phyloP scores from a whole-genome alignment of 2,888 invertebrate genomes.

The Rhagonycha fulva region DNA sequence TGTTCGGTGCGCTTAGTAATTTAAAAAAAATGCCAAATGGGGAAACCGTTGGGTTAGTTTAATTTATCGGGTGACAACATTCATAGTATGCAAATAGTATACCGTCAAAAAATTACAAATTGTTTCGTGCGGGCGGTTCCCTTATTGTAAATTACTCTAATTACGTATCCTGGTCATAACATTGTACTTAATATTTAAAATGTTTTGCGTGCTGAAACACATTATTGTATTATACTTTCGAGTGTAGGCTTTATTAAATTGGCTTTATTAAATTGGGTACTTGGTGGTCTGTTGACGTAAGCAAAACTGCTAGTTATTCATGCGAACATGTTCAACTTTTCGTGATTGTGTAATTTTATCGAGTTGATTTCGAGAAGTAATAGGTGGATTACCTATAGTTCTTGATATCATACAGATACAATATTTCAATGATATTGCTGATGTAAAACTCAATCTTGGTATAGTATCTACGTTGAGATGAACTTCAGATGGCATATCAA shows the following conservation, averaged over 20 bases:
- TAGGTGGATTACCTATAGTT: background rate
- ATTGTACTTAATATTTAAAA: conserved; percentile 9
- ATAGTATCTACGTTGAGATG: background rate
- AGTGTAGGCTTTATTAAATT: conserved; percentile 18
- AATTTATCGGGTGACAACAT: conserved; percentile 14
- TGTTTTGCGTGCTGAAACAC: conserved; percentile 15
- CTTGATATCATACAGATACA: background rate
- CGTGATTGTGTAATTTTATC: background rate
- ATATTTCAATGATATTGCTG: background rate
- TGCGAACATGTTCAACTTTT: background rate
- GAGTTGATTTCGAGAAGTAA: background rate
- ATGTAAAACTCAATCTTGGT: background rate
- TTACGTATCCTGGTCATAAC: conserved; percentile 12
- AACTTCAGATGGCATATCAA: background rate
- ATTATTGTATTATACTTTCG: conserved; percentile 16
- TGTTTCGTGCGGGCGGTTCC: conserved; percentile 23
- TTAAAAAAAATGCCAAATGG: background rate
- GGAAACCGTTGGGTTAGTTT: background rate
- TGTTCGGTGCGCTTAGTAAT: no score
- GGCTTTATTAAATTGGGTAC: conserved; percentile 14
- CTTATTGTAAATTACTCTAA: conserved; percentile 14
- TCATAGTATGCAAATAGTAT: conserved; percentile 16
- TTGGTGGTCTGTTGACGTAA: conserved; percentile 7
- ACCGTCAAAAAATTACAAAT: conserved; percentile 6
- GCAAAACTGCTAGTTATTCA: background rate